Conservation (phyloP, 1,140 invertebrate species). For the Bilobella aurantiaca region DNA sequence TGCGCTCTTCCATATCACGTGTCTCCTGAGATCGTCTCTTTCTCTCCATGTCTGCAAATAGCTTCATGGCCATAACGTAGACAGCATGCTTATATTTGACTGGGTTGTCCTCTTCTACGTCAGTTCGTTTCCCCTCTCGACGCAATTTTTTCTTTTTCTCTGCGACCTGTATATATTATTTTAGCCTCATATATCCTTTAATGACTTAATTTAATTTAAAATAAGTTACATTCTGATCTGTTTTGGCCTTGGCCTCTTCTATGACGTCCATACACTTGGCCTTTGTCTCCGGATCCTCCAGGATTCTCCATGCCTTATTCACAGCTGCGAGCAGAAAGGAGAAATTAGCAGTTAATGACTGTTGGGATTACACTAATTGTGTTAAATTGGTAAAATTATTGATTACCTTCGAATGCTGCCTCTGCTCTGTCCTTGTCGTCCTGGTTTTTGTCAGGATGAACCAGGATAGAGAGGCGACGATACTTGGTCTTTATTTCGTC, state of each 20-base stretch:
- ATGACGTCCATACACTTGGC: slow-evolving; percentile 93
- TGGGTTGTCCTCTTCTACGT: slow-evolving; percentile 89
- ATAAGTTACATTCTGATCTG: slow-evolving; percentile 73
- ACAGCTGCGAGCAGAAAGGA: slow-evolving; percentile 53
- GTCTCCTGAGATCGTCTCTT: slow-evolving; percentile 43
- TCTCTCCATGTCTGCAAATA: slow-evolving; percentile 93
- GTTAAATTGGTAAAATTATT: too few relatives aligned
- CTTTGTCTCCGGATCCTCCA: slow-evolving; percentile 89
- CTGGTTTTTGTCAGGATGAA: slow-evolving; percentile 98
- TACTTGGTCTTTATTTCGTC: slow-evolving; percentile 96
- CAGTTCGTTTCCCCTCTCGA: slow-evolving; percentile 71
- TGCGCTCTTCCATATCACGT: slow-evolving; percentile 83
- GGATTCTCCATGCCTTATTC: slow-evolving; percentile 89
- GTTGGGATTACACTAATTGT: too few relatives aligned
- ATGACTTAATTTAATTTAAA: slow-evolving; percentile 11
- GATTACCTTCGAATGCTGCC: slow-evolving; percentile 73
- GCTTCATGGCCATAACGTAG: slow-evolving; percentile 95
- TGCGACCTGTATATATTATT: slow-evolving; percentile 55
- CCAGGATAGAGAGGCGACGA: slow-evolving; percentile 86
- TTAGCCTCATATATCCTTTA: slow-evolving; percentile 1
- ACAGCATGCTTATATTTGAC: slow-evolving; percentile 85
- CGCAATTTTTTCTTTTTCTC: slow-evolving; percentile 90
- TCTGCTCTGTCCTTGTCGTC: slow-evolving; percentile 91
- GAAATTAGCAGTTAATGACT: slow-evolving; percentile 14
- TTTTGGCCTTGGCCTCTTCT: slow-evolving; percentile 88